A percentile compares a stretch with the other conserved stretches of the same genome.
Conservation (phyloP, 2,888 invertebrate genomes). For the Diplolepis rosae region DNA sequence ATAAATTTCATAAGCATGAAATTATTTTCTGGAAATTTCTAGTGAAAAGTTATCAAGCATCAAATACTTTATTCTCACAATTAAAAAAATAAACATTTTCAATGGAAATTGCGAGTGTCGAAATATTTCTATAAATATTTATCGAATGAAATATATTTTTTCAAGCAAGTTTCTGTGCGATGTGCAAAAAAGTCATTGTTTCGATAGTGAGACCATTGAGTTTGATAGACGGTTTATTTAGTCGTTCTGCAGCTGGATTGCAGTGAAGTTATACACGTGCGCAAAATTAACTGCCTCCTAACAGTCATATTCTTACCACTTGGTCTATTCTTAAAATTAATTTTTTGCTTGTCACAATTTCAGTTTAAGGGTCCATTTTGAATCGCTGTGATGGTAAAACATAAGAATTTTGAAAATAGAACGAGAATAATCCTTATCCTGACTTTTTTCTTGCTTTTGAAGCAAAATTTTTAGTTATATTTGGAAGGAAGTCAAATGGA, state of each 20-base stretch:
- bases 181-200: neutral
- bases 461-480: neutral
- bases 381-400: neutral
- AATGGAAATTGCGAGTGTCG: too few species aligned
- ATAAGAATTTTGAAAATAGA: neutral
- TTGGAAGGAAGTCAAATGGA: neutral
- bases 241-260: neutral
- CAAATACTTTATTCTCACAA: too few species aligned
- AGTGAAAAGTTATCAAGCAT: too few species aligned
- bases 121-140: too few species aligned
- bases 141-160: neutral
- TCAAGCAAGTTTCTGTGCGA: neutral
- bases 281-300: neutral
- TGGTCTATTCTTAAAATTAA: constrained; percentile 1
- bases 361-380: neutral
- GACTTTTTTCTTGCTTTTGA: neutral
- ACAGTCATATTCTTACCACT: neutral
- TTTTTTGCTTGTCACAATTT: neutral
- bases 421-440: neutral
- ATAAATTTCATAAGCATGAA: too few species aligned
- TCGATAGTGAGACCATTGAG: neutral
- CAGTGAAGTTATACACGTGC: neutral
- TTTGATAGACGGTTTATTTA: neutral
- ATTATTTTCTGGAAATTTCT: too few species aligned
- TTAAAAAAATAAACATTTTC: too few species aligned